Percentiles rank a stretch among this genome's conserved stretches.
phyloP scores from a whole-genome alignment of 2,113 vertebrate species.

The Dicaeum eximium region DNA sequence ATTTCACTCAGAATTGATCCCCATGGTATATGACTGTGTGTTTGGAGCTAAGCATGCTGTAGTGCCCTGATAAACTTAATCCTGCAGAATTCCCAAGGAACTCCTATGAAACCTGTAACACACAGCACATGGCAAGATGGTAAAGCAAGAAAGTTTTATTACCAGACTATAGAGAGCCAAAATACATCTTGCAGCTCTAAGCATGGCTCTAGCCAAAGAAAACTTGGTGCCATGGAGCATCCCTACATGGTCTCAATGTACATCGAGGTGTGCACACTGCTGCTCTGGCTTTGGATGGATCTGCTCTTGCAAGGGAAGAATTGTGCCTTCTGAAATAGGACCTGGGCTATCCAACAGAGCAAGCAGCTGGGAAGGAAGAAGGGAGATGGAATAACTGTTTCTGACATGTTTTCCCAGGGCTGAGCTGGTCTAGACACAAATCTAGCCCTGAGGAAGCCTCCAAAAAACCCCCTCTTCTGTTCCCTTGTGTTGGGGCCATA shows the following conservation, averaged over 20 bases:
- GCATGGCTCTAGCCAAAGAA: not conserved
- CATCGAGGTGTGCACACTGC: not conserved
- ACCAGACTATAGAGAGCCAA: not conserved
- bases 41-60: not conserved
- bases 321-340: not conserved
- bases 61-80: not conserved
- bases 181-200: not conserved
- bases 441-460: not conserved
- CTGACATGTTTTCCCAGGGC: not conserved
- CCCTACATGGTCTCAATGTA: fast-evolving
- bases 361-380: not conserved
- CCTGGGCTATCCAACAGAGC: not conserved
- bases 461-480: fast-evolving
- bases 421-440: not conserved
- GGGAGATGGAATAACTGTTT: not conserved
- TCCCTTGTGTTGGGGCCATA: no score
- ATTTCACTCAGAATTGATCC: not conserved
- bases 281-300: not conserved
- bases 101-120: not conserved
- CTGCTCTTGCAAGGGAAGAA: not conserved
- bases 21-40: fast-evolving
- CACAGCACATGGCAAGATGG: not conserved
- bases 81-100: not conserved
- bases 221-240: not conserved
- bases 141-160: not conserved